These are phyloP conservation scores for Akabosia matsudoensis DNA, from an alignment of 1,140 invertebrate genomes.

Conservation along the genomic window DNA sequence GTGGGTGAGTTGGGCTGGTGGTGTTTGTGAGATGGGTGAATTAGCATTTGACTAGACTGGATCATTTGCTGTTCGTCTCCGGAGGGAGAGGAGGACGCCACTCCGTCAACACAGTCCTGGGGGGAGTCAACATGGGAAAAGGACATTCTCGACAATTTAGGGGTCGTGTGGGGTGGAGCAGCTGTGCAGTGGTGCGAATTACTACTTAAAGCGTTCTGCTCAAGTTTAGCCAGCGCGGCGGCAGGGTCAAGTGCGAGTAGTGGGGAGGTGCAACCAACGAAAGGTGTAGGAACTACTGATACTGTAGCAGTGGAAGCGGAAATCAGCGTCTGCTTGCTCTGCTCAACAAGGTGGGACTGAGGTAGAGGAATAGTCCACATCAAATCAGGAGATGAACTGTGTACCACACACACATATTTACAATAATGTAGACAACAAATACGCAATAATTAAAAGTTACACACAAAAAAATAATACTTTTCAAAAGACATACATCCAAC, in stretches of 20 bases:
- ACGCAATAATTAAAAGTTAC: background rate
- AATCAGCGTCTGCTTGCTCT: slow-evolving; percentile 13
- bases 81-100: background rate
- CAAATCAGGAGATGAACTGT: slow-evolving; percentile 11
- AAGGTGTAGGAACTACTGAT: slow-evolving; percentile 18
- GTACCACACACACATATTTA: background rate
- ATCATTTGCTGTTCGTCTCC: background rate
- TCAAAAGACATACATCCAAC: no score
- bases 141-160: background rate
- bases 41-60: slow-evolving; percentile 28
- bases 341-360: background rate
- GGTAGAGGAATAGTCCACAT: background rate
- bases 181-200: background rate
- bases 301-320: slow-evolving; percentile 11
- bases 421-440: no score
- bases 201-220: slow-evolving; percentile 8
- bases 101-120: background rate
- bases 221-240: background rate
- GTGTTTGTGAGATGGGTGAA: slow-evolving; percentile 17
- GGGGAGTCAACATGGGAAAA: background rate
- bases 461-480: slow-evolving; percentile 1
- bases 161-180: background rate
- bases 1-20: slow-evolving; percentile 14
- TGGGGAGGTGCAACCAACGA: slow-evolving; percentile 16
- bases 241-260: background rate